Conservation (phyloP, 1,140 invertebrate species). For the Zaprionus africanus region DNA sequence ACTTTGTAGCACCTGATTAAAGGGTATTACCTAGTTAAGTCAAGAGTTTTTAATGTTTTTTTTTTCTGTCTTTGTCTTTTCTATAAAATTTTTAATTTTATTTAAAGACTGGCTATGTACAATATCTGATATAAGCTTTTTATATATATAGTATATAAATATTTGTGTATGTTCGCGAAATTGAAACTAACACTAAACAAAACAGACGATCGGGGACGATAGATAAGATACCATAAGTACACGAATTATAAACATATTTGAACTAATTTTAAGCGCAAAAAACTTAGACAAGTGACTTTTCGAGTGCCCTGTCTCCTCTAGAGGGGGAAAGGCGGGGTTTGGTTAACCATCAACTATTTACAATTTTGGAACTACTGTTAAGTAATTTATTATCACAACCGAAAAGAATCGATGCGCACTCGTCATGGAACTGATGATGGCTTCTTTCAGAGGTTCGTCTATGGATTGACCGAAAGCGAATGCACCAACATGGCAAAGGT, state of each 20-base stretch:
- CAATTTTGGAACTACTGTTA: slow-evolving; percentile 26
- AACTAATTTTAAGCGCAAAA: not conserved
- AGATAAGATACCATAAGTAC: slow-evolving; percentile 49
- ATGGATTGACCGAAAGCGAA: slow-evolving; percentile 54
- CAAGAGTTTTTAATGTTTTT: slow-evolving; percentile 6
- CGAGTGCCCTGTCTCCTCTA: not conserved
- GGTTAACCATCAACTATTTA: slow-evolving; percentile 4
- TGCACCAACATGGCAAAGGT: slow-evolving; percentile 86
- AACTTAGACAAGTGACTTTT: slow-evolving; percentile 14
- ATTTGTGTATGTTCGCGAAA: slow-evolving; percentile 7
- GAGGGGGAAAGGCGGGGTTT: not conserved
- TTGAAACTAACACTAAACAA: slow-evolving; percentile 9
- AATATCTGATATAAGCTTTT: slow-evolving; percentile 11
- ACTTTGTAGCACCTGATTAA: slow-evolving; percentile 11
- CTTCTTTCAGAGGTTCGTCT: not conserved
- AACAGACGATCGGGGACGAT: slow-evolving; percentile 20
- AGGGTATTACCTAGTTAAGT: slow-evolving; percentile 15
- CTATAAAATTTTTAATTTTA: slow-evolving; percentile 4
- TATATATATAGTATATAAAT: slow-evolving; percentile 28
- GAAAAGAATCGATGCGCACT: slow-evolving; percentile 40
- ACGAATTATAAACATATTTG: slow-evolving; percentile 32
- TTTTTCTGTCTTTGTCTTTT: not conserved
- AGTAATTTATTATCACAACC: slow-evolving; percentile 64
- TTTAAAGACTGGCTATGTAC: slow-evolving; percentile 10
- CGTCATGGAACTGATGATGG: slow-evolving; percentile 27